These are phyloP conservation scores for Galeopsomyia nigrocyanea DNA, from an alignment of 2,888 invertebrate genomes.

Conservation along the genomic window DNA sequence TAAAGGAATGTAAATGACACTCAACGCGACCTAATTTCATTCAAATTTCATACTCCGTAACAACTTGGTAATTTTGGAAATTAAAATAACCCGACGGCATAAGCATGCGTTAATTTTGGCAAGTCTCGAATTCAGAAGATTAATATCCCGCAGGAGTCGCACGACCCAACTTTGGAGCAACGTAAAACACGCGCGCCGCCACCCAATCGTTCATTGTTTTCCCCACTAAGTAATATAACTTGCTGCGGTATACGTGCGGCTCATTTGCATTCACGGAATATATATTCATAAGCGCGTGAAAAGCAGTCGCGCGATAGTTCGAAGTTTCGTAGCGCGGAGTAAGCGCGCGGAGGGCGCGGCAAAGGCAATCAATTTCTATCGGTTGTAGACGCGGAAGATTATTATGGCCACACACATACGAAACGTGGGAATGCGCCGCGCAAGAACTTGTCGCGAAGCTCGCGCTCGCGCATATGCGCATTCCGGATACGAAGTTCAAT, in stretches of 20 bases:
- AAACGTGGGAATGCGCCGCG: conserved; percentile 38
- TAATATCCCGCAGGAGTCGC: no score
- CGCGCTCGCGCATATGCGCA: background rate
- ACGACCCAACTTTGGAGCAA: no score
- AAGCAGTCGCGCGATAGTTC: conserved; percentile 13
- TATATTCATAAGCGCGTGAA: conserved; percentile 30
- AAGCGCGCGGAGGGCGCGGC: background rate
- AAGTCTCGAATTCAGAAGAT: no score
- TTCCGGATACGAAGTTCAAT: background rate
- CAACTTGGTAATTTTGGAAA: no score
- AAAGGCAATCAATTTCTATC: conserved; percentile 56
- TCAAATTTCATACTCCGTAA: no score
- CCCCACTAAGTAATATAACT: conserved; percentile 34
- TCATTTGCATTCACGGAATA: conserved; percentile 35
- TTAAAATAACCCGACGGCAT: no score
- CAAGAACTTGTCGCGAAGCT: background rate
- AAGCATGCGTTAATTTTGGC: no score
- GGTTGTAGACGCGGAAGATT: conserved; percentile 51
- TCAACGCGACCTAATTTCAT: no score
- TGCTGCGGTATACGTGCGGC: conserved; percentile 3
- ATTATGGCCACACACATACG: conserved; percentile 53
- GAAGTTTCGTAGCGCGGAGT: conserved; percentile 1
- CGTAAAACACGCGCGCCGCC: background rate
- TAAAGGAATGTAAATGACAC: no score
- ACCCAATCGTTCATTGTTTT: conserved; percentile 24